A percentile compares a stretch with the other conserved stretches of the same genome.
Conservation (phyloP, 2,113 vertebrate species). For the Hucho hucho region DNA sequence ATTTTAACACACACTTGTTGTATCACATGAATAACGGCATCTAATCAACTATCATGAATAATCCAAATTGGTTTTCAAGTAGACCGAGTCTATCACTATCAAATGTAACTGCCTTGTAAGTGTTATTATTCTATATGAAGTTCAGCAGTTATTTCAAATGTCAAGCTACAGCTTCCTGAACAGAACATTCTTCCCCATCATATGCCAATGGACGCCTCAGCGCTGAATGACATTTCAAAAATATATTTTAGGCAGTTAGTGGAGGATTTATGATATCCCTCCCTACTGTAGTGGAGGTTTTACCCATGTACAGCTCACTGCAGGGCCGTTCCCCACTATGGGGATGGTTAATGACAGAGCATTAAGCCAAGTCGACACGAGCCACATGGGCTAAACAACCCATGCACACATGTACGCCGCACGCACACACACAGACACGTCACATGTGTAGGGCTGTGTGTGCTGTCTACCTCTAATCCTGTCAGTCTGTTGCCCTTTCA, state of each 20-base stretch:
- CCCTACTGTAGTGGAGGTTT: neutral
- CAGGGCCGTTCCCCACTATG: constrained; percentile 20
- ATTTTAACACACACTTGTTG: neutral
- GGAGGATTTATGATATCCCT: neutral
- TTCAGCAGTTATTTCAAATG: neutral
- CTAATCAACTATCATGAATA: too few relatives aligned
- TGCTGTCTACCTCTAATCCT: constrained; percentile 35
- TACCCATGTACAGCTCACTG: neutral
- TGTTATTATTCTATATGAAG: neutral
- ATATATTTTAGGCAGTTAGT: neutral
- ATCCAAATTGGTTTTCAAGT: too few relatives aligned
- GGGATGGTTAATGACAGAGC: constrained; percentile 37
- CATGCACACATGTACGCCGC: too few relatives aligned
- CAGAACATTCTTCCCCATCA: neutral
- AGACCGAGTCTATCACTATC: too few relatives aligned
- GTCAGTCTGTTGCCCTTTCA: constrained; percentile 34
- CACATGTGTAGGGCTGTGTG: neutral
- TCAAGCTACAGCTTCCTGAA: neutral
- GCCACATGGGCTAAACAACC: constrained; percentile 22
- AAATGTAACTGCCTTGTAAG: neutral
- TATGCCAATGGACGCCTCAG: neutral
- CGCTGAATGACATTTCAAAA: neutral
- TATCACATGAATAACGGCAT: too few relatives aligned
- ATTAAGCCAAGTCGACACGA: constrained; percentile 35
- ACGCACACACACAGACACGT: neutral